These are phyloP conservation scores for Brachionus plicatilis DNA, from an alignment of 1,140 invertebrate species.

Conservation along the genomic window DNA sequence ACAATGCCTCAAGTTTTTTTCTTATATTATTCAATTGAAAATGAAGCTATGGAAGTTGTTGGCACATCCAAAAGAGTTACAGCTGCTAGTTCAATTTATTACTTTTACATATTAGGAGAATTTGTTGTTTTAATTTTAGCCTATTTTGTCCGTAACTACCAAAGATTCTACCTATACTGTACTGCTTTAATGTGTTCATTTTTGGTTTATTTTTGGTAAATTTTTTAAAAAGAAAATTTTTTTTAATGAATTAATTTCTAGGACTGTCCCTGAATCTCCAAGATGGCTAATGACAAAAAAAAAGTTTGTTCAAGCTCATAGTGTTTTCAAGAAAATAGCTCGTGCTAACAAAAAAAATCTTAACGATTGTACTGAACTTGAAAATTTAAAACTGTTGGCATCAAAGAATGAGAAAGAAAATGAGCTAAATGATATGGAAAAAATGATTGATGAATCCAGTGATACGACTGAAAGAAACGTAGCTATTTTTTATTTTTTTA, in stretches of 20 bases:
- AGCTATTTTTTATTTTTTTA: neutral
- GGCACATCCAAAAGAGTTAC: slow-evolving; percentile 13
- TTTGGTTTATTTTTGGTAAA: neutral
- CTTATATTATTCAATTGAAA: too few species aligned
- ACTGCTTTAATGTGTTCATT: neutral
- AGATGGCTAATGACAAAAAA: slow-evolving; percentile 14
- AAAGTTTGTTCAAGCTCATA: neutral
- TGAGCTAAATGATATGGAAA: neutral
- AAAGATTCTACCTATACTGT: neutral
- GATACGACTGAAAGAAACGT: neutral
- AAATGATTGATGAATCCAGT: neutral
- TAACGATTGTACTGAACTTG: neutral
- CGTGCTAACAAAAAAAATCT: neutral
- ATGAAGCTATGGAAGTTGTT: slow-evolving; percentile 16
- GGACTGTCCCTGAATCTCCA: slow-evolving; percentile 21
- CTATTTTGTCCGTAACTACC: slow-evolving; percentile 36
- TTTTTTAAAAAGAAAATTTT: neutral
- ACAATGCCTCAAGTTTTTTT: too few species aligned
- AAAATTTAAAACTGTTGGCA: neutral
- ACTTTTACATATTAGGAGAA: slow-evolving; percentile 21
- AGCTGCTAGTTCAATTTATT: slow-evolving; percentile 31
- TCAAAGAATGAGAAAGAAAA: neutral
- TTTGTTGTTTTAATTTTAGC: slow-evolving; percentile 29
- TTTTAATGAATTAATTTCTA: neutral
- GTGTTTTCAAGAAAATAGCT: slow-evolving; percentile 11